Evolutionary conservation across 1,140 invertebrate genomes (phyloP), one percentile per base, ranked within the genome.

Genomic region (Conus ventricosus): DNA sequence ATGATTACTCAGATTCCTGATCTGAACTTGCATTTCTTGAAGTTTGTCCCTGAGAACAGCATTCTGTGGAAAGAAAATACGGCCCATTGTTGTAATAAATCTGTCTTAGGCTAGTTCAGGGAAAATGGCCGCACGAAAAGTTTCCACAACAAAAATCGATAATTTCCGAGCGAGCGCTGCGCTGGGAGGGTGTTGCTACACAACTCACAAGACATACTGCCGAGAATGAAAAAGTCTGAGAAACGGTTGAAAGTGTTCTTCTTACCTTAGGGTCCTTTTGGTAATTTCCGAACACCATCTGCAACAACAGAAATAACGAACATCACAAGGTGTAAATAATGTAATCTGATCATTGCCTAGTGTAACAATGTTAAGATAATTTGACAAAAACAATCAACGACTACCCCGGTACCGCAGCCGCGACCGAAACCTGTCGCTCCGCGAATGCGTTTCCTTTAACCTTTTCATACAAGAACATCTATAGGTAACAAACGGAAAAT

Each of bases 271-370:
- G 91, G 88, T 93, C 92, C 78, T 88, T 90, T 88, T 93, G 91
- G 88, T 94, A 91, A 87, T 93, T 93, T 8, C 89, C 88, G 23
- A 94, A 92, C 88, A 94, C 82, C 85, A 93, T 92, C 94, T 94
- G 92, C 81, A 93, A 92, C 53, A 75, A 85, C 84, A 89, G 71
- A 71, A 89, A 87, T n/a, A 11, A 81, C 13, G 7, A 0, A 20
- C 67, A 23, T 71, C 20, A 71, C 6, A 71, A 7, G 6, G 23
- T 6, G 23, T 71, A 71, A 71, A 23, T 71, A 71, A 71, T 60
- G 20, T 20, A 71, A 23, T 71, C 23, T n/a, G 67, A 71, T 71
- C 67, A 71, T 23, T 20, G 67, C 23, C 67, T 71, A 23, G 11
- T 39, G 3, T 39, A 39, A 39, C 39, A 39, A 39, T 71, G 23